Base-by-base conservation (phyloP, 2,888 invertebrate genomes). In the Ochlodes sylvanus region DNA sequence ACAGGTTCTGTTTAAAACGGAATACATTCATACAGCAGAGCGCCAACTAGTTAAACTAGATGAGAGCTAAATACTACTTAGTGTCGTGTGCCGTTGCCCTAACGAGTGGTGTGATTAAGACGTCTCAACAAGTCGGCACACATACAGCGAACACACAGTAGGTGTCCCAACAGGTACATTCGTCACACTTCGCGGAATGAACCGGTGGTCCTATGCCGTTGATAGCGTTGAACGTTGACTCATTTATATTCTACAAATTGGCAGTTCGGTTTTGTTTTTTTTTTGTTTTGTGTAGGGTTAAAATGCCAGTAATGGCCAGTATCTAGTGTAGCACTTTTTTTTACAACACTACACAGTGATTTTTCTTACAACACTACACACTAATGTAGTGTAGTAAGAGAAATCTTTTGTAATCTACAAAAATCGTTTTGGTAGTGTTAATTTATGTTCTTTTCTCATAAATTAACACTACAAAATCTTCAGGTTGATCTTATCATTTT, bases 131-230 rank as follows among this genome's bases (percentile, higher is more conserved):
- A 63, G 62, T 34, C 38, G 12, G 10, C 9, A 7, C 12, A 21
- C n/a, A 56, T 34, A 57, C 47, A 56, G 6, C n/a, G n/a, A n/a
- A 1, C 15, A 55, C 47, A 70, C 63, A 63, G 66, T 56, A 57
- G 61, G 64, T 65, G 64, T 65, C 57, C 57, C 17, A 12, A 64
- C 56, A 64, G 64, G 64, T 65, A 64, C 44, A 44, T 44, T 61
- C 38, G 65, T 72, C 73, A 71, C 66, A 56, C 38, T 76, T 75
- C 73, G 73, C 62, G 63, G 76, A 75, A 75, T 69, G 42, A 66
- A 68, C 68, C 70, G 77, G 77, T 77, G 77, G 76, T 73, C 76
- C 64, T 57, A 19, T 21, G 44, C 15, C 34, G 15, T 42, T 63
- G 55, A 57, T 57, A 57, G 50, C 27, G 57, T 12, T 50, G 64